phyloP scores from a whole-genome alignment of 2,797 vertebrate species.

The Rhabdophis nuchalis region DNA sequence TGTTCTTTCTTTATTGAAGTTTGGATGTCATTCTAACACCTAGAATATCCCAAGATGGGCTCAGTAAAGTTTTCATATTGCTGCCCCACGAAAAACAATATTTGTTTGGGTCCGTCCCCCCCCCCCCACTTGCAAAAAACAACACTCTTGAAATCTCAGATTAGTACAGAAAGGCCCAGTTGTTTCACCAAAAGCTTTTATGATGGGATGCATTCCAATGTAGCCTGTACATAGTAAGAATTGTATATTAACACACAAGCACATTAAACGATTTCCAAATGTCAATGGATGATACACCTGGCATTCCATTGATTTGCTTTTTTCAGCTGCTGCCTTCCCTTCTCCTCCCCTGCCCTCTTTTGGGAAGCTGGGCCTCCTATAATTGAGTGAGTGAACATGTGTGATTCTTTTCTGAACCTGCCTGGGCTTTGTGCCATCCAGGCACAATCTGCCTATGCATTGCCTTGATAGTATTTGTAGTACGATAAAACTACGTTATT shows the following conservation, averaged over 20 bases:
- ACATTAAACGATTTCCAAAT: slow-evolving; percentile 51
- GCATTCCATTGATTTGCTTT: slow-evolving; percentile 58
- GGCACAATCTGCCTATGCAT: slow-evolving; percentile 56
- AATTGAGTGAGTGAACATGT: slow-evolving; percentile 29
- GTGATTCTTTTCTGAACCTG: slow-evolving; percentile 12
- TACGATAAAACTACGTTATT: slow-evolving; percentile 24
- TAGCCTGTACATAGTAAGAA: slow-evolving; percentile 71
- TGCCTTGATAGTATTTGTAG: slow-evolving; percentile 43
- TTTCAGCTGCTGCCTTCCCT: slow-evolving; percentile 45
- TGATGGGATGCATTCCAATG: slow-evolving; percentile 73
- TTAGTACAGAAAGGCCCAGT: slow-evolving; percentile 61
- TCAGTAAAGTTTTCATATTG: slow-evolving; percentile 53
- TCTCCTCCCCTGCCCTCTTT: neutral
- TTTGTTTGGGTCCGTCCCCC: neutral
- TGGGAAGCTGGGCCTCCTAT: slow-evolving; percentile 46
- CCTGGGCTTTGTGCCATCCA: slow-evolving; percentile 41
- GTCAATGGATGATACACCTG: slow-evolving; percentile 63
- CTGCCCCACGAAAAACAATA: slow-evolving; percentile 52
- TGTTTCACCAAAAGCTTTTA: slow-evolving; percentile 69
- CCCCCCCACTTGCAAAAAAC: slow-evolving; percentile 17
- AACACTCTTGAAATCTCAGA: slow-evolving; percentile 52
- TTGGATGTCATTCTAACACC: slow-evolving; percentile 66
- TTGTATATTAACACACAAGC: slow-evolving; percentile 66
- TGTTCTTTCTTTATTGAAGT: slow-evolving; percentile 63
- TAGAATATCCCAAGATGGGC: slow-evolving; percentile 51